phyloP scores from a whole-genome alignment of 1,140 invertebrate species.

The Aphidius gifuensis region DNA sequence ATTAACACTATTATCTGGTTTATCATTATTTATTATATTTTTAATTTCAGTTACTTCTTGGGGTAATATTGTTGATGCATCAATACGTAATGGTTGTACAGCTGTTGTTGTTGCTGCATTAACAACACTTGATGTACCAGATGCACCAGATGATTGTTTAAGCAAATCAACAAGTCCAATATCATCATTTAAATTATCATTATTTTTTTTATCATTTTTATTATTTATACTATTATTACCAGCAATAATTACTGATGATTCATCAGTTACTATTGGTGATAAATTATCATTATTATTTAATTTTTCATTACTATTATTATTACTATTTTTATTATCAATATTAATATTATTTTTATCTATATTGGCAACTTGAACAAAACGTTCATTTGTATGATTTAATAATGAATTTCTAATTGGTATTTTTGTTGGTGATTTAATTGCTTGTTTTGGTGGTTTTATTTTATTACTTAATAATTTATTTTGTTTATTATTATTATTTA shows the following conservation, averaged over 20 bases:
- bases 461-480: conserved; percentile 8
- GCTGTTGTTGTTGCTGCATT: conserved; percentile 49
- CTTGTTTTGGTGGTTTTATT: conserved; percentile 28
- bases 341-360: background rate
- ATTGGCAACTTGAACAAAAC: conserved; percentile 19
- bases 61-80: conserved; percentile 28
- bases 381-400: conserved; percentile 2
- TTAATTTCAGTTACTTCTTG: conserved; percentile 13
- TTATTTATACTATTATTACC: background rate
- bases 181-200: conserved; percentile 17
- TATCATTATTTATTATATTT: conserved; percentile 5
- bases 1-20: background rate
- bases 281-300: background rate
- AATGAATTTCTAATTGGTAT: conserved; percentile 24
- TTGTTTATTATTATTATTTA: background rate
- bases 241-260: conserved; percentile 8
- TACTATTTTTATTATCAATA: no score
- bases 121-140: conserved; percentile 48
- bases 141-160: conserved; percentile 40
- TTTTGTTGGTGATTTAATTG: conserved; percentile 22
- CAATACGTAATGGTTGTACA: conserved; percentile 46
- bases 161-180: conserved; percentile 39
- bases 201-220: background rate
- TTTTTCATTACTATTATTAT: no score
- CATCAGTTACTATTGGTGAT: conserved; percentile 7